Evolutionary conservation across 2,888 invertebrate genomes (phyloP).

Genomic region (Cosmorhoe ocellata): DNA sequence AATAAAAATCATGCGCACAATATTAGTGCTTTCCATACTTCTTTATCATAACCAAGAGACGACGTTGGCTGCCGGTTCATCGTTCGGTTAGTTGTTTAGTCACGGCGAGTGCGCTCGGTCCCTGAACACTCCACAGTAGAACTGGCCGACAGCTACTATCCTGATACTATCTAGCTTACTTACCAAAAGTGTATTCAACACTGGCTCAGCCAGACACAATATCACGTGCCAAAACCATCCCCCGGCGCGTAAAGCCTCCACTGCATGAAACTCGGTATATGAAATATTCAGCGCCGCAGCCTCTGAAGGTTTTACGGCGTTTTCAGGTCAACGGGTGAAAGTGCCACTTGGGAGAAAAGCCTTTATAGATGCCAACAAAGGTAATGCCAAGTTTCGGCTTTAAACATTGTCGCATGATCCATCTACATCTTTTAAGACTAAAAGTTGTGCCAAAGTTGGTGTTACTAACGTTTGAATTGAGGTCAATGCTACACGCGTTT

Average conservation of each 20-base stretch:
- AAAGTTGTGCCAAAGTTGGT: not conserved
- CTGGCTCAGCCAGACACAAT: not conserved
- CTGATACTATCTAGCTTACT: too few relatives aligned
- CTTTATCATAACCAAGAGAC: too few relatives aligned
- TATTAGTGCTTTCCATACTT: too few relatives aligned
- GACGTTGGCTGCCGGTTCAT: too few relatives aligned
- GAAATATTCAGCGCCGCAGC: slow-evolving; percentile 33
- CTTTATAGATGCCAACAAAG: slow-evolving; percentile 16
- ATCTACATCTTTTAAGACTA: not conserved
- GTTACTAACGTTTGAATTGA: too few relatives aligned
- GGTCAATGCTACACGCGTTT: too few relatives aligned
- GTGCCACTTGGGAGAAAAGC: slow-evolving; percentile 7
- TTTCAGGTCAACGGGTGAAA: slow-evolving; percentile 33
- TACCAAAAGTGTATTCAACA: not conserved
- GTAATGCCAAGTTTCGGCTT: slow-evolving; percentile 11
- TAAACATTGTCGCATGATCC: not conserved
- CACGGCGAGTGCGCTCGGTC: too few relatives aligned
- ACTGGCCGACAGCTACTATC: too few relatives aligned
- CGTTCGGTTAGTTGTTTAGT: too few relatives aligned
- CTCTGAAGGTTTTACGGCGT: slow-evolving; percentile 26
- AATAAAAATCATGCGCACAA: too few relatives aligned
- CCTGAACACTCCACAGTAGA: too few relatives aligned
- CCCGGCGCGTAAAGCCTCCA: not conserved
- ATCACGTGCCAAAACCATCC: slow-evolving; percentile 10
- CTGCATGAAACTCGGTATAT: slow-evolving; percentile 22